These are phyloP conservation scores for Geococcyx californianus DNA, from an alignment of 2,113 vertebrate species.

Conservation along the genomic window DNA sequence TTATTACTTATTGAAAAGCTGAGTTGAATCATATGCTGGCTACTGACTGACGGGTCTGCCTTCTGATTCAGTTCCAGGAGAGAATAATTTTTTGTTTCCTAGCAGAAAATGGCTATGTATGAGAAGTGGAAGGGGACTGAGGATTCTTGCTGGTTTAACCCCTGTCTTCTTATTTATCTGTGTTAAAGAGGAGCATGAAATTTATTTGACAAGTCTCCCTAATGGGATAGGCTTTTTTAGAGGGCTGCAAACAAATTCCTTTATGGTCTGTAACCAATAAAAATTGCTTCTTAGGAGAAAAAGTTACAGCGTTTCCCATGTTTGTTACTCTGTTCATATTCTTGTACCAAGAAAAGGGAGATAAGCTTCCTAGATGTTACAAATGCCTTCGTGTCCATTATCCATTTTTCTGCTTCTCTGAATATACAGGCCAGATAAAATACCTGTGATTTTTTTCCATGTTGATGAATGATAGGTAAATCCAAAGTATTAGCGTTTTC, in stretches of 20 bases:
- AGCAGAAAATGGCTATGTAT: constrained; percentile 55
- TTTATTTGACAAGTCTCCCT: constrained; percentile 36
- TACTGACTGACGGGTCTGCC: constrained; percentile 69
- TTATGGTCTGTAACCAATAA: constrained; percentile 50
- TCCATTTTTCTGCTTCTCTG: not conserved
- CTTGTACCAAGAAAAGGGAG: not conserved
- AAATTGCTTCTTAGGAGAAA: constrained; percentile 16
- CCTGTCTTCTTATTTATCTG: constrained; percentile 9
- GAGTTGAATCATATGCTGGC: constrained; percentile 75
- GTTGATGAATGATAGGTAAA: not conserved
- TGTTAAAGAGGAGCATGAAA: constrained; percentile 35
- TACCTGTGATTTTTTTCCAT: not conserved
- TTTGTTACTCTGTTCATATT: not conserved
- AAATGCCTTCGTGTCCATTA: not conserved
- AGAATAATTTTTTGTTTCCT: constrained; percentile 74
- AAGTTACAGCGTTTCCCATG: not conserved
- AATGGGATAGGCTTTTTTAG: not conserved
- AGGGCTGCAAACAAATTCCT: constrained; percentile 33
- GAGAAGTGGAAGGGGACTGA: constrained; percentile 61
- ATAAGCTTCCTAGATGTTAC: not conserved
- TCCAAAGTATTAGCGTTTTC: not conserved
- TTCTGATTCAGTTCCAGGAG: constrained; percentile 75
- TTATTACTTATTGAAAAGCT: constrained; percentile 64
- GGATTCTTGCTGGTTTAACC: constrained; percentile 63
- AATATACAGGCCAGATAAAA: not conserved